Conservation (phyloP, 1,140 invertebrate genomes). For the Hycleus phaleratus region DNA sequence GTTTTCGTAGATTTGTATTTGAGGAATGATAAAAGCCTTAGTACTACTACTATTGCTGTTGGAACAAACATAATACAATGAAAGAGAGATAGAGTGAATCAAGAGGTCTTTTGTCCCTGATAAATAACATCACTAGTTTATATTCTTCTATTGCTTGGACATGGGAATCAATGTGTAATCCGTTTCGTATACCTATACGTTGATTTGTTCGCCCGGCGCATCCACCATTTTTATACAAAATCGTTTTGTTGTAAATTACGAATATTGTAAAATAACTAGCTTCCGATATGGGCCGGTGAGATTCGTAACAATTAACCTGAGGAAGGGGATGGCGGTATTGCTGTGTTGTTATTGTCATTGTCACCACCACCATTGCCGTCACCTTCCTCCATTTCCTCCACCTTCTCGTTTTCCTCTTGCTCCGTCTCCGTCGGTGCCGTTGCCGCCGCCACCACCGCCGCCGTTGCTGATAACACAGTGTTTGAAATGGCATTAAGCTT, state of each 20-base stretch:
- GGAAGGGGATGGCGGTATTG: too few relatives aligned
- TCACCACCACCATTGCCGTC: too few relatives aligned
- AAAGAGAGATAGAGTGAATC: constrained; percentile 17
- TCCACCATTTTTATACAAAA: not conserved
- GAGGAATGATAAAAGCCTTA: constrained; percentile 34
- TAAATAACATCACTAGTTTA: constrained; percentile 30
- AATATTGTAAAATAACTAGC: too few relatives aligned
- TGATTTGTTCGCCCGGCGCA: not conserved
- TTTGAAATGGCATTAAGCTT: constrained; percentile 43
- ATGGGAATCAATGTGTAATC: constrained; percentile 25
- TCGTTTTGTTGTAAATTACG: too few relatives aligned
- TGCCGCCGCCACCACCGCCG: constrained; percentile 12
- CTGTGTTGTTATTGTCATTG: too few relatives aligned
- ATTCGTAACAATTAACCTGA: too few relatives aligned
- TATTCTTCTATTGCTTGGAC: constrained; percentile 17
- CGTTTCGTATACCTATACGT: constrained; percentile 18
- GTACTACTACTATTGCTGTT: not conserved
- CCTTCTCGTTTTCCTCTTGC: not conserved
- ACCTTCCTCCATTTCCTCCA: not conserved
- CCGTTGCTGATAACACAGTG: constrained; percentile 38
- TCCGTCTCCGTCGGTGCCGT: constrained; percentile 2
- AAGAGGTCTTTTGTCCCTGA: constrained; percentile 33
- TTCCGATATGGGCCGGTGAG: too few relatives aligned
- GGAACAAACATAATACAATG: constrained; percentile 35
- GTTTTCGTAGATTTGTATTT: constrained; percentile 20